phyloP scores from a whole-genome alignment of 2,888 invertebrate genomes.

The Galerucella pusilla region DNA sequence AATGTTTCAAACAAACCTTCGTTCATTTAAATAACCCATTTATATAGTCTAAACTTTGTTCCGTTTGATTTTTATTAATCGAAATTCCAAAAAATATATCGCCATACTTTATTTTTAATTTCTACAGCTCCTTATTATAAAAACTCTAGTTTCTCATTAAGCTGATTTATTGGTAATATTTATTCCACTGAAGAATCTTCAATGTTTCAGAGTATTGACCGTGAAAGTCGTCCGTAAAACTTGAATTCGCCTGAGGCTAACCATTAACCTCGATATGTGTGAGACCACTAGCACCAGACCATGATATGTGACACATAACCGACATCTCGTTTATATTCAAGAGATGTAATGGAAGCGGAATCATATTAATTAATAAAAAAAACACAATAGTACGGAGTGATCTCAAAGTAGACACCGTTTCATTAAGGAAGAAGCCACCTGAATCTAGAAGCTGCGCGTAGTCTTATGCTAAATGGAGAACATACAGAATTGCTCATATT shows the following conservation, averaged over 20 bases:
- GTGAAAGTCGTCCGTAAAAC: slow-evolving; percentile 52
- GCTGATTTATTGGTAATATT: not conserved
- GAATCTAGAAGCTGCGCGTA: too few relatives aligned
- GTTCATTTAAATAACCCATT: too few relatives aligned
- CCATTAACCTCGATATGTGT: slow-evolving; percentile 47
- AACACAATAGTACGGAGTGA: not conserved
- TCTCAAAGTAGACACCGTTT: too few relatives aligned
- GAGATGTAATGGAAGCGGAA: not conserved
- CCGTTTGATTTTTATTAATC: too few relatives aligned
- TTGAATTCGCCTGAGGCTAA: slow-evolving; percentile 51
- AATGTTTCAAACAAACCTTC: too few relatives aligned
- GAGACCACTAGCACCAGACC: not conserved
- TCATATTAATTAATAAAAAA: not conserved
- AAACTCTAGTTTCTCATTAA: not conserved
- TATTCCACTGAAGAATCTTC: not conserved
- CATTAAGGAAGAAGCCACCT: too few relatives aligned
- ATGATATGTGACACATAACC: slow-evolving; percentile 2
- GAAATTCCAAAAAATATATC: too few relatives aligned
- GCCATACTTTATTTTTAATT: not conserved
- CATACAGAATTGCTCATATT: too few relatives aligned
- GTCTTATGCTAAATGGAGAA: too few relatives aligned
- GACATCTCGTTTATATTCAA: not conserved
- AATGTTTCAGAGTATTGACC: slow-evolving; percentile 51
- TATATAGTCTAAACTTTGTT: too few relatives aligned
- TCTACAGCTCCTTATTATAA: not conserved